phyloP scores from a whole-genome alignment of 2,888 invertebrate species.

The Ectropis crepuscularia region DNA sequence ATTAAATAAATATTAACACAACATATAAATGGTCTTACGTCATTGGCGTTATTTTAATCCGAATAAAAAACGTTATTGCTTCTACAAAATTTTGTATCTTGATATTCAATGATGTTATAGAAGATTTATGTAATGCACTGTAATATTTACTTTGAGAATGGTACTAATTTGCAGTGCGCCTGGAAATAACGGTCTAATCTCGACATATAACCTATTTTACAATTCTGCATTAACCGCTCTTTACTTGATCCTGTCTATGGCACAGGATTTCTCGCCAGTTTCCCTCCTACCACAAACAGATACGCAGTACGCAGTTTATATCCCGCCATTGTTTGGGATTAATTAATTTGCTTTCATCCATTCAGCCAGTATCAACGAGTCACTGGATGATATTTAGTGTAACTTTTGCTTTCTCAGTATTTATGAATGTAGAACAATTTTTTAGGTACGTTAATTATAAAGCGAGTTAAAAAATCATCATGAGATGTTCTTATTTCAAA shows the following conservation, averaged over 20 bases:
- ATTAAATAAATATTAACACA: too few species aligned
- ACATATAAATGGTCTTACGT: too few species aligned
- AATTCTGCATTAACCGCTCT: constrained; percentile 17
- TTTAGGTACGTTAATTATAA: background rate
- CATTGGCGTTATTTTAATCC: too few species aligned
- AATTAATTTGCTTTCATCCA: constrained; percentile 78
- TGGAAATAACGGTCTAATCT: too few species aligned
- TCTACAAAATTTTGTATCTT: too few species aligned
- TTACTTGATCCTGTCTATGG: constrained; percentile 17
- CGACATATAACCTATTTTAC: too few species aligned
- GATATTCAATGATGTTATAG: too few species aligned
- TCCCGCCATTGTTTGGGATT: constrained; percentile 66
- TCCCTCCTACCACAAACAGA: constrained; percentile 60
- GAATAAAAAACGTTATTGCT: too few species aligned
- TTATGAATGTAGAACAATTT: background rate
- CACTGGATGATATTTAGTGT: constrained; percentile 44
- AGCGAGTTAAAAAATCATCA: background rate
- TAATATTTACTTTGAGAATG: too few species aligned
- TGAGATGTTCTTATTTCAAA: too few species aligned
- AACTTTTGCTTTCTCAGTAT: constrained; percentile 5
- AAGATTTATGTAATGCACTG: too few species aligned
- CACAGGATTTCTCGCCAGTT: constrained; percentile 32
- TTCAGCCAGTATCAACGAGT: constrained; percentile 58
- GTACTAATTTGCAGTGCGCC: too few species aligned
- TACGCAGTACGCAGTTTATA: constrained; percentile 69